A percentile compares a stretch with the other conserved stretches of the same genome.
Conservation (phyloP, 2,888 invertebrate species). For the Polydrusus pterygomalis region DNA sequence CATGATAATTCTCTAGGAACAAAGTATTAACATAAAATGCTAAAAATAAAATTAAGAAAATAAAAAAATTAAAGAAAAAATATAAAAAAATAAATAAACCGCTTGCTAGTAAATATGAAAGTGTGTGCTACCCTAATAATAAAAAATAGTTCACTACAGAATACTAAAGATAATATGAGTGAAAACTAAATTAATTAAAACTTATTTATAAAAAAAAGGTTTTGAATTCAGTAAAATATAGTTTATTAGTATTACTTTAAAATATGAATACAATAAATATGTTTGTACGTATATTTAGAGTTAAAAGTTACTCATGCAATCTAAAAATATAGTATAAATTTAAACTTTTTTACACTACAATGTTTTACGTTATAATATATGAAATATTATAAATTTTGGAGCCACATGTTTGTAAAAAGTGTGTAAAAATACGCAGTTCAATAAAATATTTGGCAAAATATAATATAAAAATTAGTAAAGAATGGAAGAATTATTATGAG, state of each 20-base stretch:
- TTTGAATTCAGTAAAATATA: slow-evolving; percentile 12
- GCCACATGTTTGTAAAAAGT: not conserved
- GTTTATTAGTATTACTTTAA: not conserved
- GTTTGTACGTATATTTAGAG: slow-evolving; percentile 10
- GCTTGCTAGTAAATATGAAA: slow-evolving; percentile 39
- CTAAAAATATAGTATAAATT: not conserved
- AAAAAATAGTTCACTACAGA: not conserved
- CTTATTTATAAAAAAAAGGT: not conserved
- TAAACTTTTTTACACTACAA: not conserved
- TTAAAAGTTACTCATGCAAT: slow-evolving; percentile 6
- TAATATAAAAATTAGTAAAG: not conserved
- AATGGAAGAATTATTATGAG: not conserved
- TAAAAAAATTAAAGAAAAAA: not conserved
- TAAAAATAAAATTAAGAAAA: slow-evolving; percentile 14
- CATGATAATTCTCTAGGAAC: not conserved
- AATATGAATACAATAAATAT: slow-evolving; percentile 10
- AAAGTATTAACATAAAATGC: slow-evolving; percentile 22
- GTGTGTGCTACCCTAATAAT: slow-evolving; percentile 8
- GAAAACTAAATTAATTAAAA: slow-evolving; percentile 4
- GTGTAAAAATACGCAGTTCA: slow-evolving; percentile 3
- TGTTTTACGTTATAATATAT: not conserved
- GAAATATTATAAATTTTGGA: not conserved
- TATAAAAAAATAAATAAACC: slow-evolving; percentile 14
- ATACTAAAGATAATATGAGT: too few species aligned
- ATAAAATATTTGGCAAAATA: slow-evolving; percentile 5